Percentiles rank a stretch among this genome's conserved stretches.
phyloP scores from a whole-genome alignment of 2,888 invertebrate genomes.

The Rhingia campestris region DNA sequence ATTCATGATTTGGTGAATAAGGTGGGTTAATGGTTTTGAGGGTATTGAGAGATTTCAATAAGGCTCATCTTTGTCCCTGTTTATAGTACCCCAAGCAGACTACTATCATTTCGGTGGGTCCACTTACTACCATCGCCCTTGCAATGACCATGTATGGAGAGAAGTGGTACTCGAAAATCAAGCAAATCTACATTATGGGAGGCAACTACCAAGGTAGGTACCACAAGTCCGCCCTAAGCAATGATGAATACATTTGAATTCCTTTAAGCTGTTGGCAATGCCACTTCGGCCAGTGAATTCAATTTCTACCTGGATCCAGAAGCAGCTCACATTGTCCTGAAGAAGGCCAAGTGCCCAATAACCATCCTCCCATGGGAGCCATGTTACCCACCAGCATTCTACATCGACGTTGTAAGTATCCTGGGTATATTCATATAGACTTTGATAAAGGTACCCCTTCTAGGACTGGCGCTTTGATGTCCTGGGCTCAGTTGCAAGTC shows the following conservation, averaged over 20 bases:
- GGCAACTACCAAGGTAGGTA: conserved; percentile 87
- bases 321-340: conserved; percentile 88
- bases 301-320: conserved; percentile 91
- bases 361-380: conserved; percentile 89
- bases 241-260: neutral
- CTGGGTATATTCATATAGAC: too few relatives aligned
- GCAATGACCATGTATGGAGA: conserved; percentile 87
- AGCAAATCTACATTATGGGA: conserved; percentile 89
- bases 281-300: conserved; percentile 78
- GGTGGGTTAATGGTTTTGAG: conserved; percentile 79
- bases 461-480: conserved; percentile 84
- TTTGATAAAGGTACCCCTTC: too few relatives aligned
- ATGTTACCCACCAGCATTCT: conserved; percentile 81
- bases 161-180: conserved; percentile 85
- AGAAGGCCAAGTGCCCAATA: conserved; percentile 84
- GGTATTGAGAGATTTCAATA: too few relatives aligned
- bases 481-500: conserved; percentile 76
- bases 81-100: conserved; percentile 76
- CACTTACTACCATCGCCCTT: conserved; percentile 90
- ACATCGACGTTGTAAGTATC: conserved; percentile 79
- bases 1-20: conserved; percentile 85
- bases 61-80: too few relatives aligned
- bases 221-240: too few relatives aligned
- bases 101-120: conserved; percentile 87
- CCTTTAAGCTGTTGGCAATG: conserved; percentile 84